Evolutionary conservation across 2,797 vertebrate genomes (phyloP).

Genomic region (Remorina albescens): DNA sequence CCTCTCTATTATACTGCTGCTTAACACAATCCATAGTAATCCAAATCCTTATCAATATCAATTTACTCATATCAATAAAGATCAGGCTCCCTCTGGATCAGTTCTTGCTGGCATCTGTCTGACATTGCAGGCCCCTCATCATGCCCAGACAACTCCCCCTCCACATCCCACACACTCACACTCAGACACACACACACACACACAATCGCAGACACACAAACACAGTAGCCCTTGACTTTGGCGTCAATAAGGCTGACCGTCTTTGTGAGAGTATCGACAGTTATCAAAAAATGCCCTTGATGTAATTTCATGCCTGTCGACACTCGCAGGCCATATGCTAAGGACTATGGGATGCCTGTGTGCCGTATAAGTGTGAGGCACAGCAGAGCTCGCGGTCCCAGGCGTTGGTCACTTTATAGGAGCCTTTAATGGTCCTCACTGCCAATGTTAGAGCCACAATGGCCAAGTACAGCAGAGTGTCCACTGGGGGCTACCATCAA

Average conservation of each 20-base stretch:
- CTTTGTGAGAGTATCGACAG: constrained; percentile 92
- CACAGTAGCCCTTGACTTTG: constrained; percentile 83
- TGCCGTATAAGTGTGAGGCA: constrained; percentile 73
- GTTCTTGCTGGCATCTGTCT: constrained; percentile 84
- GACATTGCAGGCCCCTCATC: constrained; percentile 82
- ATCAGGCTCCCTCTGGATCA: constrained; percentile 89
- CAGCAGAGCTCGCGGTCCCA: constrained; percentile 67
- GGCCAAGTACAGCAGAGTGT: constrained; percentile 70
- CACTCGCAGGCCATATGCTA: constrained; percentile 88
- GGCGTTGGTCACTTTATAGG: constrained; percentile 76
- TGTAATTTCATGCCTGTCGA: constrained; percentile 94
- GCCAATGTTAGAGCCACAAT: constrained; percentile 57
- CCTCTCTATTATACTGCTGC: constrained; percentile 89
- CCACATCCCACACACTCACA: constrained; percentile 46
- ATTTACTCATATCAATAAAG: constrained; percentile 99
- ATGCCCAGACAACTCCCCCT: constrained; percentile 72
- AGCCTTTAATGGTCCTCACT: constrained; percentile 70
- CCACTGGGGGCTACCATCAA: constrained; percentile 76
- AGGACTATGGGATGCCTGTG: constrained; percentile 85
- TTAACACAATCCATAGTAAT: constrained; percentile 89
- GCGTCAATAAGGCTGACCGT: constrained; percentile 90
- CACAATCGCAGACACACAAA: constrained; percentile 48
- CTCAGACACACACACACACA: constrained; percentile 47
- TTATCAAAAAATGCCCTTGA: constrained; percentile 99
- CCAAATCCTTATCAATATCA: constrained; percentile 97